Base-by-base conservation (phyloP, 1,140 invertebrate genomes). In the Zaprionus africanus region DNA sequence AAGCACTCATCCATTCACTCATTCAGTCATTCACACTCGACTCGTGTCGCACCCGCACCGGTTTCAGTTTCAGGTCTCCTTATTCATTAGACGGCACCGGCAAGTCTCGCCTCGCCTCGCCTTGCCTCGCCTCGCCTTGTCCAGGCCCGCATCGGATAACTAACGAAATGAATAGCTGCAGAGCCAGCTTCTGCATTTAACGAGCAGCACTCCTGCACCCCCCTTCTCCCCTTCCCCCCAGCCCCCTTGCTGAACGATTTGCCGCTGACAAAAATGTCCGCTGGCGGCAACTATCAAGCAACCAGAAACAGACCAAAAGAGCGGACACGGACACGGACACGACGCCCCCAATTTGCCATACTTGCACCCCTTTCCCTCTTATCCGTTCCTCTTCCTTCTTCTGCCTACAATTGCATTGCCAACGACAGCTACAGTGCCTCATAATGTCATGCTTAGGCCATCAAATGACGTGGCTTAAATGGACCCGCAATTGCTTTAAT, bases 101-200 rank as follows among this genome's bases (percentile, higher is more conserved):
- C 28, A 15, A 28, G 60, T n/a, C 22, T 22, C 36, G 56, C 43
- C 67, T 5, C 26, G 26, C 26, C 26, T 5, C 9, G 31, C 31
- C 31, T 31, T 2, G 7, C 28, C 6, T 28, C 7, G 7, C 28
- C 9, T 34, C 3, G 31, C 31, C 31, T 11, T 4, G 31, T 11
- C 31, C 31, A 34, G 9, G 9, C 68, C 74, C 74, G 62, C 74
- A 76, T 76, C 56, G 62, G 68, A 76, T 76, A 65, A 72, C 57
- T 76, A 64, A 57, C 41, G 49, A 31, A 72, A 76, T 76, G 74
- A 76, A 76, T 71, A 72, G 74, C 67, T 41, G 73, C 58, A 60
- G 38, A 5, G 51, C 7, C 59, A 60, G 38, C 9, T 58, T 4
- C 59, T 63, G 66, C 72, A 51, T 70, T 75, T 75, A 51, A 70